Evolutionary conservation across 2,113 vertebrate species (phyloP).

Genomic region (Noctilio leporinus): DNA sequence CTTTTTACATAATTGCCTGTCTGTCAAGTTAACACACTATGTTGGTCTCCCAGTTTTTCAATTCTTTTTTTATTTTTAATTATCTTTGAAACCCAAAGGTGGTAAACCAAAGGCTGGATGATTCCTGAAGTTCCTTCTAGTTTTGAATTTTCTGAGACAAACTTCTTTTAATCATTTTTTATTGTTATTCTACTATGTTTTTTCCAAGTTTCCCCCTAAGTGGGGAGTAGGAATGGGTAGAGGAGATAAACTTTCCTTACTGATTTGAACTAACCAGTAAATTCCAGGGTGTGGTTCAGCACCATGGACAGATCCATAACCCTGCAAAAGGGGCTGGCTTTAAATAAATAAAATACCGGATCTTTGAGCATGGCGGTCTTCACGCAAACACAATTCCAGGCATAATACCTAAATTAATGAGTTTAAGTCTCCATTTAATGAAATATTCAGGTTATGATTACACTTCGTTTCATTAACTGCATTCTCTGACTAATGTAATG

Average conservation of each 20-base stretch:
- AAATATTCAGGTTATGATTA: constrained; percentile 66
- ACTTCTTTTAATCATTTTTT: not conserved
- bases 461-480: constrained; percentile 64
- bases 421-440: constrained; percentile 53
- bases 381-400: not conserved
- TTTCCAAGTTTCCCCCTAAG: too few species aligned
- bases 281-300: not conserved
- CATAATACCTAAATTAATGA: constrained; percentile 47
- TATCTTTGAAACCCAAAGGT: not conserved
- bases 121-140: not conserved
- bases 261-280: not conserved
- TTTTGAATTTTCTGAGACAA: not conserved
- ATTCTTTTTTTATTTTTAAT: not conserved
- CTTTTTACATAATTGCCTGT: constrained; percentile 19
- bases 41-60: not conserved
- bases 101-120: not conserved
- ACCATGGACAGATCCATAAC: not conserved
- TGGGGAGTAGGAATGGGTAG: too few species aligned
- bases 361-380: not conserved
- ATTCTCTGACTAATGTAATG: constrained; percentile 61
- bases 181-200: too few species aligned
- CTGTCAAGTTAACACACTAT: not conserved
- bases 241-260: not conserved
- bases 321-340: not conserved
- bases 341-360: not conserved